Conservation (phyloP, 2,113 vertebrate genomes). For the Platysteira castanea region DNA sequence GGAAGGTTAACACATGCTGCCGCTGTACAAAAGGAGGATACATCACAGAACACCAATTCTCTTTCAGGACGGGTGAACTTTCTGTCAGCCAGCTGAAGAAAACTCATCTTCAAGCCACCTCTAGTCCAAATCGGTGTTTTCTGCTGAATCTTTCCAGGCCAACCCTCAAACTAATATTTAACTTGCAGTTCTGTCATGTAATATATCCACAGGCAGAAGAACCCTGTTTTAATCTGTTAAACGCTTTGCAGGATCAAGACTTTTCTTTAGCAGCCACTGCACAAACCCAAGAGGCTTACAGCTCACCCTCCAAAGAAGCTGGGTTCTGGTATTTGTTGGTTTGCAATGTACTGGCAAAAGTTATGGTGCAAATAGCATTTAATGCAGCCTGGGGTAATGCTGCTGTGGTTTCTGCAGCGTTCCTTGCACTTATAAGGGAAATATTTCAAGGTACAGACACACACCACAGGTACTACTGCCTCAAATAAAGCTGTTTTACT, state of each 20-base stretch:
- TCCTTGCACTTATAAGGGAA: not conserved
- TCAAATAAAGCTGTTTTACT: not conserved
- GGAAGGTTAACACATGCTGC: not conserved
- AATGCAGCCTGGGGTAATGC: not conserved
- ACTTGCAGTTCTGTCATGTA: not conserved
- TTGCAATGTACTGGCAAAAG: not conserved
- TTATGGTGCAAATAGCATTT: not conserved
- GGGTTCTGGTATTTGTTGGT: not conserved
- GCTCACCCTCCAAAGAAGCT: not conserved
- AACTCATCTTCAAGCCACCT: not conserved
- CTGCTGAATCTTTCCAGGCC: not conserved
- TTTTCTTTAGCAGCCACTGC: not conserved
- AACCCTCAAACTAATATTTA: not conserved
- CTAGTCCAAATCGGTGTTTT: not conserved
- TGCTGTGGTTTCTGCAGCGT: not conserved
- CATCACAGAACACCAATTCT: not conserved
- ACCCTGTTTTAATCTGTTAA: not conserved
- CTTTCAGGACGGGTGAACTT: not conserved
- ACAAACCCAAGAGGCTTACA: not conserved
- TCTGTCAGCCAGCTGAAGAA: not conserved
- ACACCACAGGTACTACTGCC: not conserved
- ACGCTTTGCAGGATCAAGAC: not conserved
- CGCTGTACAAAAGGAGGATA: not conserved
- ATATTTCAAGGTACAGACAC: not conserved
- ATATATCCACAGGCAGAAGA: not conserved